Conservation (phyloP, 1,140 invertebrate genomes). For the Procambarus clarkii region DNA sequence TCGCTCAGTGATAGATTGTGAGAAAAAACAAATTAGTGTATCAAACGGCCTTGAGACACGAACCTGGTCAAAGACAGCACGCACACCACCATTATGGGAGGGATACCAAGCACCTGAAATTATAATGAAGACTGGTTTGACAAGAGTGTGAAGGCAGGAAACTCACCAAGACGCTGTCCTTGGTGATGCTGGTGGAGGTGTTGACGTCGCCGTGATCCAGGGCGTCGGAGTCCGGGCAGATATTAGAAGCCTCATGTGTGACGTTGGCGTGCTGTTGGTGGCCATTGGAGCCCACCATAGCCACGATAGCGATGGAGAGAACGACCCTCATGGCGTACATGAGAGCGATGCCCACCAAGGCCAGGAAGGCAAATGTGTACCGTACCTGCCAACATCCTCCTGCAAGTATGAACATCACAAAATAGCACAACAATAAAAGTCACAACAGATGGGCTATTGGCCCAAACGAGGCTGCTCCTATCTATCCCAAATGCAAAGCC, state of each 20-base stretch:
- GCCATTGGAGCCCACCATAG: constrained; percentile 26
- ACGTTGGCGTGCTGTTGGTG: neutral
- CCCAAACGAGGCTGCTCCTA: too few relatives aligned
- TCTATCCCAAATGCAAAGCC: too few relatives aligned
- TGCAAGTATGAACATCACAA: neutral
- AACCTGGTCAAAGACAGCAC: too few relatives aligned
- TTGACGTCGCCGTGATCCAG: neutral
- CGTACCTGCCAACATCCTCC: constrained; percentile 55
- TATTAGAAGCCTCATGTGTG: neutral
- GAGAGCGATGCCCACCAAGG: constrained; percentile 48
- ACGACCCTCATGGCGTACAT: constrained; percentile 62
- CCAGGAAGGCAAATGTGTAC: constrained; percentile 43
- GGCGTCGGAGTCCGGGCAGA: neutral
- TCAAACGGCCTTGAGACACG: too few relatives aligned
- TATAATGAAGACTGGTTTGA: neutral
- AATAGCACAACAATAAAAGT: too few relatives aligned
- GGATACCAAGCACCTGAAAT: neutral
- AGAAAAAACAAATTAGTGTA: too few relatives aligned
- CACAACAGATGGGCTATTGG: too few relatives aligned
- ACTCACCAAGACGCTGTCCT: neutral
- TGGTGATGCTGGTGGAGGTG: neutral
- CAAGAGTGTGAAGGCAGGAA: too few relatives aligned
- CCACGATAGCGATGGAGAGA: constrained; percentile 59
- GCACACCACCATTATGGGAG: too few relatives aligned
- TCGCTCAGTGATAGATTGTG: too few relatives aligned